Evolutionary conservation across 1,140 invertebrate species (phyloP), one percentile per base, ranked within the genome.

Genomic region (Aphidius gifuensis): DNA sequence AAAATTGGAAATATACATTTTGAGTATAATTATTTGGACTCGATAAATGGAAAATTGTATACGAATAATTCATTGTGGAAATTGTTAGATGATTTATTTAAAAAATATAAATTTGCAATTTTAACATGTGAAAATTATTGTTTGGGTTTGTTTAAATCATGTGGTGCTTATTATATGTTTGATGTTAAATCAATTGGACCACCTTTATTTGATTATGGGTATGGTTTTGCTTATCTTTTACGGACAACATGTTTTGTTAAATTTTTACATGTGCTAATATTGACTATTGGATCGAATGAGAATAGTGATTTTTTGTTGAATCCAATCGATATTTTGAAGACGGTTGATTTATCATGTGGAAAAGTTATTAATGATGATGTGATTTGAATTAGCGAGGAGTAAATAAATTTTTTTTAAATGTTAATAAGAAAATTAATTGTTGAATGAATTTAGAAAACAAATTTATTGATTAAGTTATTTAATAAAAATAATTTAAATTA

Each of bases 101-200:
- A 67, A 5, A 61, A 65, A 7, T 59, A 75, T 9, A 56, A 62
- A 0, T 76, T 75, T 44, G 75, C 50, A 3, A 68, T 74, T 5
- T 50, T 79, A 1, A 71, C 65, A 0, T 79, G 77, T 62, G 74
- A 77, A 40, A 71, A 57, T 58, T 56, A 64, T 1, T 68, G 68
- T n/a, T 50, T 79, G 0, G 73, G 73, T 0, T 5, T 79, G 0
- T 78, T 76, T 51, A 77, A 74, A 55, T 70, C 70, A 21, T 77
- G 68, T 43, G 73, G 71, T 0, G 61, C 71, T 6, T 79, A 77
- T 59, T 79, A 76, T 53, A 64, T 75, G 54, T 66, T 66, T 32
- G 77, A 79, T 61, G 75, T 71, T 0, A 62, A 68, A 39, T 74
- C 72, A 0, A 62, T 62, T 6, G 75, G 76, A 0, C 72, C 75